These are phyloP conservation scores for Oenanthe oenanthe DNA, from an alignment of 2,113 vertebrate genomes.

Conservation along the genomic window DNA sequence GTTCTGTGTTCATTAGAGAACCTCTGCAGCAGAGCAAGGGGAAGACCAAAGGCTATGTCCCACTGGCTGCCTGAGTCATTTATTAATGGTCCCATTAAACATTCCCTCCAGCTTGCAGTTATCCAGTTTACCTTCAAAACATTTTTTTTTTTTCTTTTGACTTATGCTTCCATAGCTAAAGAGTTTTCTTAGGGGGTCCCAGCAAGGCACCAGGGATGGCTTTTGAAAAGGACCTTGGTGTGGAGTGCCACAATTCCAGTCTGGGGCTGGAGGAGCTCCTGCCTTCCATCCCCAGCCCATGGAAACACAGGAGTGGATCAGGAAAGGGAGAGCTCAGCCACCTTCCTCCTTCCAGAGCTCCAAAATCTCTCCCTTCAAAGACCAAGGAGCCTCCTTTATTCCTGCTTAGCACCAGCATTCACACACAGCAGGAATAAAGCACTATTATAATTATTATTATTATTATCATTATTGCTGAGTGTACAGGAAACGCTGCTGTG, in stretches of 20 bases:
- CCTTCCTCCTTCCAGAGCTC: not conserved
- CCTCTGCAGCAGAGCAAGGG: slow-evolving; percentile 26
- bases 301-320: not conserved
- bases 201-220: not conserved
- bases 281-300: not conserved
- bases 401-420: not conserved
- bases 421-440: not conserved
- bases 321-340: not conserved
- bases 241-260: not conserved
- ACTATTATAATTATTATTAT: not conserved
- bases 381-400: not conserved
- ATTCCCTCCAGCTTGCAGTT: slow-evolving; percentile 36
- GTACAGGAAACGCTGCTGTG: not conserved
- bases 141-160: not conserved
- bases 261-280: not conserved
- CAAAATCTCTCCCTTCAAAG: not conserved
- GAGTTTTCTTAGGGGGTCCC: not conserved
- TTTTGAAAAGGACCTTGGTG: not conserved
- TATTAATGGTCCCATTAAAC: slow-evolving; percentile 52
- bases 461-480: not conserved
- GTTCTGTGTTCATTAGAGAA: slow-evolving; percentile 34
- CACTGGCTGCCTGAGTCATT: slow-evolving; percentile 37
- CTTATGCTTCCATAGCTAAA: not conserved
- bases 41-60: slow-evolving; percentile 31
- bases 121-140: not conserved